Evolutionary conservation across 2,888 invertebrate genomes (phyloP).

Genomic region (Eudemis profundana): DNA sequence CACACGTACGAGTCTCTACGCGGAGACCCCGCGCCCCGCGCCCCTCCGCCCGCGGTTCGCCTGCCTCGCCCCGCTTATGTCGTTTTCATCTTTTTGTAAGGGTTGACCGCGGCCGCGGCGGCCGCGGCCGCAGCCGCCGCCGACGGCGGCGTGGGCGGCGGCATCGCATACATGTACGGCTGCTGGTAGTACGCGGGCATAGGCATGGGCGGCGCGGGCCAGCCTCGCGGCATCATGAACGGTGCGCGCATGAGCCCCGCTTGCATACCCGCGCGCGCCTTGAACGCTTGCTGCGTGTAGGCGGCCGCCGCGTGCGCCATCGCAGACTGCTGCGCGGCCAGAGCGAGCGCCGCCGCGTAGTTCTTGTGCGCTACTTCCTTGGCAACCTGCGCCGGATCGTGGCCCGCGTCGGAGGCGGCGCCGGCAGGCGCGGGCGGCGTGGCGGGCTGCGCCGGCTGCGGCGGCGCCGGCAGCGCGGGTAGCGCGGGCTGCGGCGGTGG

Average conservation of each 20-base stretch:
- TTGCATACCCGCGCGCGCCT: slow-evolving; percentile 87
- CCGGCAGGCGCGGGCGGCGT: slow-evolving; percentile 49
- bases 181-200: slow-evolving; percentile 81
- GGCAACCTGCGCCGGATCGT: slow-evolving; percentile 89
- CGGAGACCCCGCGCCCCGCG: slow-evolving; percentile 82
- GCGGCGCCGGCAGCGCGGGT: slow-evolving; percentile 56
- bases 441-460: slow-evolving; percentile 47
- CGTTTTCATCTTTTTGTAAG: slow-evolving; percentile 96
- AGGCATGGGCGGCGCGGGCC: slow-evolving; percentile 79
- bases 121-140: slow-evolving; percentile 74
- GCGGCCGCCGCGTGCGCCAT: slow-evolving; percentile 79
- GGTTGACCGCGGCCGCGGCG: slow-evolving; percentile 87
- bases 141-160: slow-evolving; percentile 76
- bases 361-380: slow-evolving; percentile 94
- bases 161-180: slow-evolving; percentile 82
- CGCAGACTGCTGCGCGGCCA: slow-evolving; percentile 79
- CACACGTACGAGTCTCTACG: slow-evolving; percentile 83
- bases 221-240: slow-evolving; percentile 76
- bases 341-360: slow-evolving; percentile 88
- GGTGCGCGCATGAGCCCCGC: slow-evolving; percentile 76
- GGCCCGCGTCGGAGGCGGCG: slow-evolving; percentile 59
- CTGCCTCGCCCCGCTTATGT: slow-evolving; percentile 83
- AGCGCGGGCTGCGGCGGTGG: slow-evolving; percentile 80
- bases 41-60: slow-evolving; percentile 71
- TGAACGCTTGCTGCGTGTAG: slow-evolving; percentile 87